Evolutionary conservation across 2,113 vertebrate genomes (phyloP).

Genomic region (Pygoscelis antarcticus): DNA sequence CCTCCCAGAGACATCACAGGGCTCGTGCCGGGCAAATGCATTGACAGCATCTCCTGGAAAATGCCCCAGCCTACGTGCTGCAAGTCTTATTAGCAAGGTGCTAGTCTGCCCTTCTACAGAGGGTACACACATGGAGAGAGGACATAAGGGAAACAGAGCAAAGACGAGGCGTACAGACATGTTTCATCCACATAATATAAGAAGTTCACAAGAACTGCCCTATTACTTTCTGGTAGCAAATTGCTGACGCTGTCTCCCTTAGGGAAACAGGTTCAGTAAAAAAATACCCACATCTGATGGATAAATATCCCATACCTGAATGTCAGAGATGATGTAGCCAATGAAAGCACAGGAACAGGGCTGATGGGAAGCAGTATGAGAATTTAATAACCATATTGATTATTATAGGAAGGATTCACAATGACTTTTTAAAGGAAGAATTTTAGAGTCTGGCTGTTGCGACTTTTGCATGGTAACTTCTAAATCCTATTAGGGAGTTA

Average conservation of each 20-base stretch:
- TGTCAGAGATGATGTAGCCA: neutral
- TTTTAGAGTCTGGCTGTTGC: neutral
- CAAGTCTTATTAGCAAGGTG: neutral
- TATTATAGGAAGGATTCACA: neutral
- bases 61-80: rapidly evolving
- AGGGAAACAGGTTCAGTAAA: neutral
- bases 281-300: neutral
- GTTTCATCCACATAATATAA: neutral
- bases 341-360: neutral
- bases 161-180: neutral
- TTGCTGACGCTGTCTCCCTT: neutral
- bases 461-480: neutral
- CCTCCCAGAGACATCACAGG: neutral
- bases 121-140: neutral
- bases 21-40: neutral
- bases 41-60: neutral
- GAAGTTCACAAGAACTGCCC: neutral
- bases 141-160: neutral
- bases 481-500: neutral
- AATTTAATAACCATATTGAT: neutral
- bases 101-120: neutral
- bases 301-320: neutral
- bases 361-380: neutral
- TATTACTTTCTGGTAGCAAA: neutral
- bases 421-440: neutral